Base-by-base conservation (phyloP, 2,113 vertebrate species). In the Talpa occidentalis region DNA sequence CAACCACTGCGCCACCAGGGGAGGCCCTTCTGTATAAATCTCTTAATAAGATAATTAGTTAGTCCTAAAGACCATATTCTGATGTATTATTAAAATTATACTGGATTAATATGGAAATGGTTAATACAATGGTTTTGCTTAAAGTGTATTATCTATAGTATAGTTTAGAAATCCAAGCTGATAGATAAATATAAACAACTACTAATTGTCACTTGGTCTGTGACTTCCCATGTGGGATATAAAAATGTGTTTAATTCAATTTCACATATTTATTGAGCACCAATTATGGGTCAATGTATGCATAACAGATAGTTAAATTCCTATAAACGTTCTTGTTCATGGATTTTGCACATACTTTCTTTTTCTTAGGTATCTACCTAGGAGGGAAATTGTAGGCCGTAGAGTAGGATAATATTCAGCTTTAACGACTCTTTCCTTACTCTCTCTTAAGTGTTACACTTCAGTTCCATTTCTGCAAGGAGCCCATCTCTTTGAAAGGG, bases 121-220 rank as follows among this genome's bases (percentile, higher is more conserved):
- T 74, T 84, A 91, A 91, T 90, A 80, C n/a, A 86, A 72, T 26
- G 1, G 14, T 44, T 91, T 93, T 87, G 17, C 47, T 93, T 87
- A 49, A 80, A 72, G 42, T 78, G 60, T 81, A 95, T 84, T 80
- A 67, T 74, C 35, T 47, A 40, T 54, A 73, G 26, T 81, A 60
- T 35, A 86, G 35, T 35, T 32, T 66, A 62, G 42, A 62, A 69
- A 76, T 78, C 21, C 10, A n/a, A 85, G 69, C 14, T 24, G 35
- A 37, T 64, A 81, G 35, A 37, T 64, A 73, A 72, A 64, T 93
- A 60, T 35, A 56, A 52, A 21, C 37, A 91, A 35, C 15, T 90
- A 60, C 35, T 74, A 47, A 42, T 32, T 10, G 32, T 67, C 28
- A 7, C 11, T 30, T 94, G 47, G 32, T 44, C 64, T 92, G 21